Base-by-base conservation (phyloP, 2,113 vertebrate genomes). In the Saccopteryx bilineata region DNA sequence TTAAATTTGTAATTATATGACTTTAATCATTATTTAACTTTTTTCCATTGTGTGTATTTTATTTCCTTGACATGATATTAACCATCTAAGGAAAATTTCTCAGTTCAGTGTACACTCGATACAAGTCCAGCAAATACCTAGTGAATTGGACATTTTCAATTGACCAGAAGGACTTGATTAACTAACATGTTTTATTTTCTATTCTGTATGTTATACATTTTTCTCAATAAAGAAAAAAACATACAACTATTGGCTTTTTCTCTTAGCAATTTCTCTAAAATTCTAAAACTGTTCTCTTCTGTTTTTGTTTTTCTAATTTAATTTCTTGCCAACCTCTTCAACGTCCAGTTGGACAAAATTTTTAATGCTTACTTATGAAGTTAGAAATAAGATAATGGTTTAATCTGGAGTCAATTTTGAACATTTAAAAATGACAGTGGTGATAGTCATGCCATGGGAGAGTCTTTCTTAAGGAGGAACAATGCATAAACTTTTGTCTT, bases 1-100 rank as follows among this genome's bases (percentile, higher is more conserved):
- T 69, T 71, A 39, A 82, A 54, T 50, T 76, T 52, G 15, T 23
- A 86, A 65, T 81, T 81, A 52, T 58, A 82, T 90, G n/a, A 86
- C 92, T 58, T 68, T 69, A 65, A 80, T 92, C 46, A 86, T 78
- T 65, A n/a, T 74, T 87, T 65, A 78, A n/a, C 48, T 71, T 86
- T 11, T 58, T 87, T 94, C 56, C 69, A 8, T 9, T 68, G 19
- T 2, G 0, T 46, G 60, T 52, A 39, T 68, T 76, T 92, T 48
- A 72, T 86, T 92, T 63, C 14, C 9, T 28, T 50, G 46, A 28
- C 28, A n/a, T 52, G 31, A 91, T 63, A 76, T 61, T 81, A 85
- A 81, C 26, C 46, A 65, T 82, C 78, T 60, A 61, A 72, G 17
- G 19, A 65, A 23, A 78, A 74, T 24, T 88, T 72, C 52, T 89